These are phyloP conservation scores for Macrotrachela quadricornifera DNA, from an alignment of 1,140 invertebrate species.

Conservation along the genomic window DNA sequence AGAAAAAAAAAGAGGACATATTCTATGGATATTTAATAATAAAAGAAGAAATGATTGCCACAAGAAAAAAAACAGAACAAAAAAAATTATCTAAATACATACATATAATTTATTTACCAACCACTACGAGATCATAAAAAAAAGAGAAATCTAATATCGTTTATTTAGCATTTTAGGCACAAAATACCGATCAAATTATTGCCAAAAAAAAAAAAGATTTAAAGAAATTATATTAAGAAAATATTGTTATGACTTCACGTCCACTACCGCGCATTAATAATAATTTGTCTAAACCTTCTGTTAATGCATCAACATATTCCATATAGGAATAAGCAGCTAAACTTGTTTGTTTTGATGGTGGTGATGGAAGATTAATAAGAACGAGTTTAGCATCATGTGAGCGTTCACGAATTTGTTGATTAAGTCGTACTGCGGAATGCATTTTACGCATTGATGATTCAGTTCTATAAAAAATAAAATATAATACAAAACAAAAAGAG, in stretches of 20 bases:
- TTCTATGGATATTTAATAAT: too few species aligned
- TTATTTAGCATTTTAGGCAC: too few species aligned
- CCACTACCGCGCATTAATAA: constrained; percentile 91
- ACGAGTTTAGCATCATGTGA: constrained; percentile 88
- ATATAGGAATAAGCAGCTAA: constrained; percentile 83
- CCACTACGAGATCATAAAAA: too few species aligned
- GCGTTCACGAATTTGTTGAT: constrained; percentile 87
- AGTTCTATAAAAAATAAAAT: too few species aligned
- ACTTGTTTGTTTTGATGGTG: constrained; percentile 49
- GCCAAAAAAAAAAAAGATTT: not conserved
- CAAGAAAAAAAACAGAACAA: too few species aligned
- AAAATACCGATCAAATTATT: not conserved
- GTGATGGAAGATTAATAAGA: constrained; percentile 88
- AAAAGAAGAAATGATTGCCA: too few species aligned
- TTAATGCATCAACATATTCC: constrained; percentile 96
- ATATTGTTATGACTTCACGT: constrained; percentile 95
- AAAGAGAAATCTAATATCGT: too few species aligned
- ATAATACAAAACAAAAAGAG: too few species aligned
- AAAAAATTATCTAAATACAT: too few species aligned
- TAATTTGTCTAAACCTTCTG: constrained; percentile 82
- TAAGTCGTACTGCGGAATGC: constrained; percentile 95
- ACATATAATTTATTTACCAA: too few species aligned
- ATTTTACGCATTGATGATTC: constrained; percentile 65
- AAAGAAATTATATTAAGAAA: constrained; percentile 46
- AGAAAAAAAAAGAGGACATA: too few species aligned